phyloP scores from a whole-genome alignment of 2,797 vertebrate genomes.

The Lepidocolaptes lacrymiger region DNA sequence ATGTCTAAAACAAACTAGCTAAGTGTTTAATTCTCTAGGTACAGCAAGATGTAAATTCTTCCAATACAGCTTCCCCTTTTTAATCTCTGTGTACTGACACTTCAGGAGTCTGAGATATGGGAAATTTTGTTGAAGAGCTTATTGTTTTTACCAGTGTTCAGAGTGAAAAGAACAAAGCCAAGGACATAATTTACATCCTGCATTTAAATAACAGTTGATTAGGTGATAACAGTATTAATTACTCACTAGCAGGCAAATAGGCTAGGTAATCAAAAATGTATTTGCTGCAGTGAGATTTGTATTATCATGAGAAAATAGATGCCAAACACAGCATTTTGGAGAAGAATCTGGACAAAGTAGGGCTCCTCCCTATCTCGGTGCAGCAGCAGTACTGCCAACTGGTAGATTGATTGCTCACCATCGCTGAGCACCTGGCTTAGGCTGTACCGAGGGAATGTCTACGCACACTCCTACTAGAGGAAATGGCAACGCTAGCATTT shows the following conservation, averaged over 20 bases:
- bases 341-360: background rate
- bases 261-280: constrained; percentile 28
- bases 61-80: background rate
- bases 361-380: background rate
- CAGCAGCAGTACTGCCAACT: background rate
- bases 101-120: background rate
- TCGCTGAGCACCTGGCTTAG: rapidly evolving
- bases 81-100: background rate
- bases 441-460: background rate
- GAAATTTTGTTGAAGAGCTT: background rate
- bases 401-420: background rate
- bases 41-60: background rate
- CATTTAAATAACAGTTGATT: constrained; percentile 33
- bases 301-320: background rate
- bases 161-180: background rate
- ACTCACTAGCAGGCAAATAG: background rate
- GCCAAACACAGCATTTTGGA: background rate
- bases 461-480: background rate
- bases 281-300: constrained; percentile 16
- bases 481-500: background rate
- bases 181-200: constrained; percentile 25
- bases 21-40: background rate
- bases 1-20: background rate
- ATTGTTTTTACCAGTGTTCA: background rate
- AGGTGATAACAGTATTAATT: constrained; percentile 53